A percentile compares a stretch with the other conserved stretches of the same genome.
Conservation (phyloP, 2,113 vertebrate species). For the Podarcis muralis region DNA sequence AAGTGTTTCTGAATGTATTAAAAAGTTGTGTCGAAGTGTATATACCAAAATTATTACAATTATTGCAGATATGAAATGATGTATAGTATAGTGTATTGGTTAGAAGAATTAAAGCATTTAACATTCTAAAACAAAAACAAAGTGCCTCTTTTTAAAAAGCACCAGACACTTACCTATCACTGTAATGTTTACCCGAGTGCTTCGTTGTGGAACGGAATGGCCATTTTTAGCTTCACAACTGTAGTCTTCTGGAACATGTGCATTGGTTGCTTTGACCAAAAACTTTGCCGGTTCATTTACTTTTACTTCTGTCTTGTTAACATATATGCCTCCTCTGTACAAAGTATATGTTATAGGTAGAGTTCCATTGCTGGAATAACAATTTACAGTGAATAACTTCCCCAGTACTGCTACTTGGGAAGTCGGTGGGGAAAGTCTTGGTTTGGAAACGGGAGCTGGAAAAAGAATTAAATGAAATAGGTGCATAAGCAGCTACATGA, state of each 20-base stretch:
- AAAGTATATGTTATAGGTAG: slow-evolving; percentile 68
- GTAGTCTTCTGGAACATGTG: slow-evolving; percentile 50
- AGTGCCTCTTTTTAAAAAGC: neutral
- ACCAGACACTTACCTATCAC: slow-evolving; percentile 64
- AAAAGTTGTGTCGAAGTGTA: too few relatives aligned
- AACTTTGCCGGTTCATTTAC: slow-evolving; percentile 47
- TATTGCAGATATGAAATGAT: too few relatives aligned
- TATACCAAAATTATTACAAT: too few relatives aligned
- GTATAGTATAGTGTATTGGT: too few relatives aligned
- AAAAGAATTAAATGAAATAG: neutral
- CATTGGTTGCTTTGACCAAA: slow-evolving; percentile 46
- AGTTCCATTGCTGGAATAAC: slow-evolving; percentile 57
- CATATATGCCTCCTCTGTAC: slow-evolving; percentile 37
- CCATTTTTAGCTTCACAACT: slow-evolving; percentile 65
- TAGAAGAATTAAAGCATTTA: neutral
- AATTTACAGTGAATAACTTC: slow-evolving; percentile 52
- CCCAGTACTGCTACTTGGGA: slow-evolving; percentile 53
- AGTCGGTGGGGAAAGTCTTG: slow-evolving; percentile 60
- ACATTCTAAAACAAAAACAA: neutral
- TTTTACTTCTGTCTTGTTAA: neutral
- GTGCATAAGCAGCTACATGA: neutral
- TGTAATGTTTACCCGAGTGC: slow-evolving; percentile 66
- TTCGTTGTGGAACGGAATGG: slow-evolving; percentile 55
- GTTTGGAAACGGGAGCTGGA: slow-evolving; percentile 70
- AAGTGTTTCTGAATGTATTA: too few relatives aligned